Conservation (phyloP, 2,113 vertebrate species). For the Ceratotherium simum region DNA sequence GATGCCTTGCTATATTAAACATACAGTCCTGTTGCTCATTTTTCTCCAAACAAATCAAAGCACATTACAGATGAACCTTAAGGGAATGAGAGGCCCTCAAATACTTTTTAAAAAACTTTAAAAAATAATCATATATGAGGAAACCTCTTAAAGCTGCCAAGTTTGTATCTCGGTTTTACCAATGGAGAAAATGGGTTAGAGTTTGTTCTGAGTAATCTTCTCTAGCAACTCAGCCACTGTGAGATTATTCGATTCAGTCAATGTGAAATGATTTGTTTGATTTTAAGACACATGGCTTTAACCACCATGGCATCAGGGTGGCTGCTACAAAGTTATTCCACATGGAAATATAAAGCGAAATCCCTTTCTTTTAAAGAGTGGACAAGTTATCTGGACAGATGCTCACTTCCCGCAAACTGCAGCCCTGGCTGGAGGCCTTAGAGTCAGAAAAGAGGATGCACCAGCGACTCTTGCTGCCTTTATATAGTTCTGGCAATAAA, state of each 20-base stretch:
- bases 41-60: neutral
- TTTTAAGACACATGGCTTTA: slow-evolving; percentile 13
- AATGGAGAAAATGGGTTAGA: neutral
- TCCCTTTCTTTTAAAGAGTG: slow-evolving; percentile 29
- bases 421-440: slow-evolving; percentile 19
- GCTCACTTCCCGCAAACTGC: neutral
- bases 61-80: neutral
- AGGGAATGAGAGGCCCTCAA: neutral
- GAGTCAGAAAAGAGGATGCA: neutral
- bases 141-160: neutral
- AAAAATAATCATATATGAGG: neutral
- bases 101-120: neutral
- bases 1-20: neutral
- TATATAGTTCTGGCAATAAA: slow-evolving; percentile 12
- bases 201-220: neutral
- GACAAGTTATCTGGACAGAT: slow-evolving; percentile 57
- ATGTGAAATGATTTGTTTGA: neutral
- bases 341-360: slow-evolving; percentile 37
- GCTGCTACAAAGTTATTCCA: neutral
- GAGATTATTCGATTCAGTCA: neutral
- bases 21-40: neutral
- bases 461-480: neutral
- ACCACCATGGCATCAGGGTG: neutral
- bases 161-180: neutral
- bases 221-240: neutral